Evolutionary conservation across 2,797 vertebrate genomes (phyloP).

Genomic region (Enteromius paludinosus): DNA sequence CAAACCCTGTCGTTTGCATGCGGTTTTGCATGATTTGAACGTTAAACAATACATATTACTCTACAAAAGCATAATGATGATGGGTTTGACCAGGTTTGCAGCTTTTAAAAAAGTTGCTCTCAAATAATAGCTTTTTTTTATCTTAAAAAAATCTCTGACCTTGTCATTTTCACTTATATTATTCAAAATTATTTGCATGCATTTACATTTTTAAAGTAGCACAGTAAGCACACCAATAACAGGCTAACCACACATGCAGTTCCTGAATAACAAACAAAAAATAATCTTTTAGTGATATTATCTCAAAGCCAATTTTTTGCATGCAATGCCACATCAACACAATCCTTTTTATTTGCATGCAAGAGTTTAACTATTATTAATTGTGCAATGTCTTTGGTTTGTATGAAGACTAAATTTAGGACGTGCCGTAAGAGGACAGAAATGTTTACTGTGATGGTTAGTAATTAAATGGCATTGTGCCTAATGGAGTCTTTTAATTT

Average conservation of each 20-base stretch:
- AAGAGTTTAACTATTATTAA: background rate
- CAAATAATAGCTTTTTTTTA: background rate
- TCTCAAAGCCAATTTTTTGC: background rate
- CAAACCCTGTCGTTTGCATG: background rate
- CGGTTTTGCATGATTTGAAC: background rate
- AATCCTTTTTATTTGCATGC: background rate
- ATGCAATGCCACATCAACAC: background rate
- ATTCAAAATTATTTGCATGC: background rate
- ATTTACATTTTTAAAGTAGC: background rate
- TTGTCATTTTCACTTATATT: background rate
- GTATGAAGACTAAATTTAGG: background rate
- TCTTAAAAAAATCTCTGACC: background rate
- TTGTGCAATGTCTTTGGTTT: background rate
- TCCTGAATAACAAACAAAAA: background rate
- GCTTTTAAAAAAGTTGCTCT: background rate
- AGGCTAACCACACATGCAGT: background rate
- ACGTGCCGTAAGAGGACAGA: background rate
- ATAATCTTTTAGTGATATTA: background rate
- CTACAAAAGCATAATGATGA: background rate
- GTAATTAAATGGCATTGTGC: slow-evolving; percentile 30
- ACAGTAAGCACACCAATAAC: background rate
- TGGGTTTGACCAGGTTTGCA: background rate
- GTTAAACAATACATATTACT: background rate
- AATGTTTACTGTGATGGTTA: slow-evolving; percentile 28
- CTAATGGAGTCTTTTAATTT: slow-evolving; percentile 41